These are phyloP conservation scores for Anisognathus igniventris DNA, from an alignment of 2,797 vertebrate genomes.

Conservation along the genomic window DNA sequence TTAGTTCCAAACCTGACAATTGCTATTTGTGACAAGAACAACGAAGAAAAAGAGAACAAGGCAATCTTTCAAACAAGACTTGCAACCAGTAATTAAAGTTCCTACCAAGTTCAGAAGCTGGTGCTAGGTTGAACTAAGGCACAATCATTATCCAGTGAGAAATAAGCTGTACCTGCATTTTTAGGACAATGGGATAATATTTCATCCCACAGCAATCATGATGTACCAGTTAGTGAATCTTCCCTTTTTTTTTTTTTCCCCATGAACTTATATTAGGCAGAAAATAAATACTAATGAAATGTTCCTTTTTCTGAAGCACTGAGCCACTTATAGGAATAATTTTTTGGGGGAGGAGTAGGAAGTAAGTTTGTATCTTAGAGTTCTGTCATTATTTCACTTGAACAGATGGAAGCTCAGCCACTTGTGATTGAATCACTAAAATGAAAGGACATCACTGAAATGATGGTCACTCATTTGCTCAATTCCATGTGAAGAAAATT, in stretches of 20 bases:
- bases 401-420: conserved; percentile 25
- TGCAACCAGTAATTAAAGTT: not conserved
- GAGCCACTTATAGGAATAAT: not conserved
- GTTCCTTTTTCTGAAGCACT: not conserved
- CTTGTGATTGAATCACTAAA: conserved; percentile 8
- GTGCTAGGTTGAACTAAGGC: not conserved
- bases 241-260: not conserved
- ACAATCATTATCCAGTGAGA: not conserved
- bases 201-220: not conserved
- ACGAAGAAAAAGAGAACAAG: not conserved
- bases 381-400: conserved; percentile 11
- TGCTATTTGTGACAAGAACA: not conserved
- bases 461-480: not conserved
- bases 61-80: not conserved
- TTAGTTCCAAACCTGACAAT: not conserved
- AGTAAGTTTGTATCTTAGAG: not conserved
- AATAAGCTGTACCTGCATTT: not conserved
- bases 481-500: not conserved
- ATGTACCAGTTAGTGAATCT: not conserved
- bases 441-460: not conserved
- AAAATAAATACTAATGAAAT: conserved; percentile 9
- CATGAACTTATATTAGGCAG: not conserved
- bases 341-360: not conserved
- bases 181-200: not conserved
- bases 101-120: not conserved